phyloP scores from a whole-genome alignment of 1,140 invertebrate species.

The Hypsibius dujardini region DNA sequence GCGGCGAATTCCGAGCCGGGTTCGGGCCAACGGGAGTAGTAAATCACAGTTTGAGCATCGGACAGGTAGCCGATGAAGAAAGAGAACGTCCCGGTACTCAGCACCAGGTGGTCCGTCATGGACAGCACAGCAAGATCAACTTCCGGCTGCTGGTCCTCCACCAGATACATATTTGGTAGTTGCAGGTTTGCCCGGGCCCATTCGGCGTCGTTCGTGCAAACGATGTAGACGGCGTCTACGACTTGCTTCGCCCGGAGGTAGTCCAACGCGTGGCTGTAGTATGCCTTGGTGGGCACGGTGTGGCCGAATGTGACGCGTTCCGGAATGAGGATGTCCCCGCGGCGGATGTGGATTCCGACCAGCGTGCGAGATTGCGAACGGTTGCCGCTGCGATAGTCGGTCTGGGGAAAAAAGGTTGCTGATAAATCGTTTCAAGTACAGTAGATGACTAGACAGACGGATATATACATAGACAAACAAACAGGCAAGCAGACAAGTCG shows the following conservation, averaged over 20 bases:
- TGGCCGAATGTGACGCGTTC: background rate
- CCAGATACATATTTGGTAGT: background rate
- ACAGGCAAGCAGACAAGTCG: no score
- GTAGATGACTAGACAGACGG: no score
- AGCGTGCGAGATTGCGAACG: background rate
- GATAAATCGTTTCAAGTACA: no score
- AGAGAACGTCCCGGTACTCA: background rate
- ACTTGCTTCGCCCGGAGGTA: background rate
- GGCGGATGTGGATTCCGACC: conserved; percentile 6
- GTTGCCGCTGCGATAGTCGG: background rate
- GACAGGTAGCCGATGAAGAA: conserved; percentile 13
- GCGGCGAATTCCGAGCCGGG: background rate
- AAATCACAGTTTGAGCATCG: background rate
- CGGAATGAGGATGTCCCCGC: background rate
- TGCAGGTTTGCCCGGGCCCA: background rate
- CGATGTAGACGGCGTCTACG: background rate
- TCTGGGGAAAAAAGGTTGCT: no score
- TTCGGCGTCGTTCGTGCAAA: conserved; percentile 13
- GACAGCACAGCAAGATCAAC: background rate
- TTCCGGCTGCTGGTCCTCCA: background rate
- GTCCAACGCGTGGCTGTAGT: background rate
- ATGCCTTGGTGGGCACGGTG: background rate
- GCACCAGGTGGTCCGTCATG: background rate
- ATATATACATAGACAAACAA: no score
- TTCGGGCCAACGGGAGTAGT: background rate